Evolutionary conservation across 1,140 invertebrate genomes (phyloP).

Genomic region (Drosophila seguyi): DNA sequence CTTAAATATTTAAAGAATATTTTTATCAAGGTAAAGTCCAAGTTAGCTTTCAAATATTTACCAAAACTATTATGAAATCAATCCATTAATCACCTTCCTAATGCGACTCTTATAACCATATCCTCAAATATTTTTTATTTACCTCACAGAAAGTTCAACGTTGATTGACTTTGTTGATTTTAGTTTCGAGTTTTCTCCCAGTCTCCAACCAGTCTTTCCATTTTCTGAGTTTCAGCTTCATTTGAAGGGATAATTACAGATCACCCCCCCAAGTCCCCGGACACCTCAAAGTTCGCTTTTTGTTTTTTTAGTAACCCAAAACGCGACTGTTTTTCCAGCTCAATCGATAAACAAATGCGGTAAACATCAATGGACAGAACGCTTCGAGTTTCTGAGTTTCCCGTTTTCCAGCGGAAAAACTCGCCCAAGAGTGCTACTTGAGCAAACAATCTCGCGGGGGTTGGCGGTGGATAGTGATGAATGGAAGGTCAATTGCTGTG

Average conservation of each 20-base stretch:
- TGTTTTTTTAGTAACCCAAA: conserved; percentile 75
- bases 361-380: conserved; percentile 70
- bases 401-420: conserved; percentile 27
- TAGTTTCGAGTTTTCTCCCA: not conserved
- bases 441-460: conserved; percentile 63
- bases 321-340: conserved; percentile 34
- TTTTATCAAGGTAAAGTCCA: fast-evolving
- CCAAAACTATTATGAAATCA: not conserved
- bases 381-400: conserved; percentile 1
- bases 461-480: conserved; percentile 53
- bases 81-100: not conserved
- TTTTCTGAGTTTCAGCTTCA: conserved; percentile 50
- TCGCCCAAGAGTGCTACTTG: conserved; percentile 44
- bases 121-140: conserved; percentile 2
- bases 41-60: too few species aligned
- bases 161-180: conserved; percentile 8
- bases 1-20: not conserved
- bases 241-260: conserved; percentile 76
- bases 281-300: conserved; percentile 13
- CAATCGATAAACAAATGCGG: conserved; percentile 80
- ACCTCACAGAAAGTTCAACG: not conserved
- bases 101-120: not conserved
- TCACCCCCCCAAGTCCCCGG: conserved; percentile 1
- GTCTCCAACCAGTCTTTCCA: conserved; percentile 5
- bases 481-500: conserved; percentile 82